Conservation (phyloP, 2,888 invertebrate genomes). For the Phytoseiulus persimilis region DNA sequence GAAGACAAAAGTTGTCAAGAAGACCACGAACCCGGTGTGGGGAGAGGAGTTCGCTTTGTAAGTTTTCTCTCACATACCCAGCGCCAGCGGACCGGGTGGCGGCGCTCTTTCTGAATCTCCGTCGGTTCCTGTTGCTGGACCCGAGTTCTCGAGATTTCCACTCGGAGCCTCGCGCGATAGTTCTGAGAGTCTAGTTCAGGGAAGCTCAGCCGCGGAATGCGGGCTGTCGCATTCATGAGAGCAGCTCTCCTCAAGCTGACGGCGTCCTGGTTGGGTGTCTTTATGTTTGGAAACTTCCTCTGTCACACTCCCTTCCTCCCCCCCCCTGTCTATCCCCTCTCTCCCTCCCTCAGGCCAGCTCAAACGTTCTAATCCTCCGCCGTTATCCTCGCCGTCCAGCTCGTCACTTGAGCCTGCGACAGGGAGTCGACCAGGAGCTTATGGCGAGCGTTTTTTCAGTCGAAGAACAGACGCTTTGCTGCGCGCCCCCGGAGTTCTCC, state of each 20-base stretch:
- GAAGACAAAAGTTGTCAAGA: slow-evolving; percentile 15
- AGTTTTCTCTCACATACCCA: background rate
- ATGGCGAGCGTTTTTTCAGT: background rate
- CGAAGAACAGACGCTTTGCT: background rate
- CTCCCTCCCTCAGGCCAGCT: background rate
- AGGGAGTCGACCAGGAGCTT: background rate
- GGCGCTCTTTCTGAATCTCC: too few species aligned
- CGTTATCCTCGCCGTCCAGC: background rate
- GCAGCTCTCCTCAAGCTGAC: too few species aligned
- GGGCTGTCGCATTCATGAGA: too few species aligned
- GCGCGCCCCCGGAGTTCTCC: background rate
- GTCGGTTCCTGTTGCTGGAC: too few species aligned
- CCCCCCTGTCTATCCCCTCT: too few species aligned
- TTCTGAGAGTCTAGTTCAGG: too few species aligned
- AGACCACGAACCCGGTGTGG: slow-evolving; percentile 8
- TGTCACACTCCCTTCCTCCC: too few species aligned
- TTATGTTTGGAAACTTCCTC: background rate
- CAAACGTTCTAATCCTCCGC: background rate
- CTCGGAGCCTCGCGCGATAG: too few species aligned
- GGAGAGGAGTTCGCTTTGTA: slow-evolving; percentile 20
- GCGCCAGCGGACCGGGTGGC: too few species aligned
- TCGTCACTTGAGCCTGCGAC: background rate
- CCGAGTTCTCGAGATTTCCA: too few species aligned
- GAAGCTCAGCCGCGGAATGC: too few species aligned
- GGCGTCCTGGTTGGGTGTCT: background rate